Evolutionary conservation across 2,113 vertebrate species (phyloP).

Genomic region (Oncorhynchus tshawytscha): DNA sequence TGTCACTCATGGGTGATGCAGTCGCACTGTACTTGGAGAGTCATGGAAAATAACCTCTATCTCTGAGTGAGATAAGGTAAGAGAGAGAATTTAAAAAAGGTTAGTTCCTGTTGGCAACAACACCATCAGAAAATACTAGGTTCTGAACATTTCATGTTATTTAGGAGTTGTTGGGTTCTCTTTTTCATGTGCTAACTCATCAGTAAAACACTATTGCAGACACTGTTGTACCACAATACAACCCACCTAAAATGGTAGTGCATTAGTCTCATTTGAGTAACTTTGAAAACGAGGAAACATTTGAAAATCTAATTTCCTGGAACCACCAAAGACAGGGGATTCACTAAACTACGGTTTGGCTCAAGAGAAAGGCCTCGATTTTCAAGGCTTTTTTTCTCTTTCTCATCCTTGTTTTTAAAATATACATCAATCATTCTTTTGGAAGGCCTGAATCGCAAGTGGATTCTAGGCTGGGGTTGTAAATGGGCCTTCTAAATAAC

Average conservation of each 20-base stretch:
- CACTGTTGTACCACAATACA: neutral
- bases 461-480: conserved; percentile 60
- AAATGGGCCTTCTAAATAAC: conserved; percentile 75
- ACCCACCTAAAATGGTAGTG: neutral
- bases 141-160: neutral
- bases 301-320: neutral
- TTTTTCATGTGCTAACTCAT: too few relatives aligned
- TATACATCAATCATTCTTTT: conserved; percentile 24
- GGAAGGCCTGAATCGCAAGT: conserved; percentile 50
- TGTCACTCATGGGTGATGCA: neutral
- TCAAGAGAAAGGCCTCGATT: neutral
- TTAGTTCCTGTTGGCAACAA: neutral
- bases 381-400: neutral
- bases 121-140: neutral
- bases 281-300: neutral
- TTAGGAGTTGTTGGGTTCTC: neutral
- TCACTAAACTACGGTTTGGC: neutral
- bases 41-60: neutral
- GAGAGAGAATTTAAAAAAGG: too few relatives aligned
- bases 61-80: neutral
- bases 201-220: neutral
- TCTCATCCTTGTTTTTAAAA: conserved; percentile 4
- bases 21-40: neutral
- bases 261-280: neutral
- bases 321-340: neutral